Evolutionary conservation across 2,797 vertebrate genomes (phyloP), one percentile per base, ranked within the genome.

Genomic region (Hafferia zeledoni): DNA sequence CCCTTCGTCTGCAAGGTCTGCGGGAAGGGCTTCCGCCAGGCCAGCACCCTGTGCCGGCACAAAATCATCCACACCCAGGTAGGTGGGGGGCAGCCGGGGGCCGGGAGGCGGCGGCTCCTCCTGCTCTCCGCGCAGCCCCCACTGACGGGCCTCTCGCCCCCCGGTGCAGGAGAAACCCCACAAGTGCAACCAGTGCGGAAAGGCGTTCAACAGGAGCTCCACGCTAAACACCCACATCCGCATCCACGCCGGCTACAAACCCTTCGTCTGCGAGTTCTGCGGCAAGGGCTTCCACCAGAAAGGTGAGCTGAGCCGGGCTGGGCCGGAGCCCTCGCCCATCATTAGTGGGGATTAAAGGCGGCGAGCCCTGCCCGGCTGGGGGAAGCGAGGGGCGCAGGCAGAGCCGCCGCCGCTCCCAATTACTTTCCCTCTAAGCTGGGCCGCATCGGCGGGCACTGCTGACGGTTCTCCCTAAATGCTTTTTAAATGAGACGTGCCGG

Each of bases 211-310:
- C 96, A 97, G 99, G 90, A 99, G 98, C 95, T 99, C 99, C 93
- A 99, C 99, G 83, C 97, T 99, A 94, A 99, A 99, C 97, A 99
- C 98, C 59, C 99, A 99, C 84, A 98, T 99, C 84, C 98, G 99
- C 74, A 99, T 99, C 96, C 99, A 99, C 90, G 98, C 98, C 16
- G 99, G 99, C 69, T 99, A 99, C 97, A 99, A 99, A 96, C 99
- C 99, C 56, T 99, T 99, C 97, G 98, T 99, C 77, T 99, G 99
- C 87, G 98, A 99, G 96, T 99, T 99, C 94, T 99, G 99, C 84
- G 99, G 99, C 87, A 99, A 99, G 98, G 99, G 99, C 68, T 99
- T 99, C 96, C 99, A 99, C 95, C 99, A 99, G 97, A 99, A 99
- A 98, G 99, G 99, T 99, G 98, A 95, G 93, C 82, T 50, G 78